phyloP scores from a whole-genome alignment of 1,140 invertebrate species.

The Scaptomyza pallida region DNA sequence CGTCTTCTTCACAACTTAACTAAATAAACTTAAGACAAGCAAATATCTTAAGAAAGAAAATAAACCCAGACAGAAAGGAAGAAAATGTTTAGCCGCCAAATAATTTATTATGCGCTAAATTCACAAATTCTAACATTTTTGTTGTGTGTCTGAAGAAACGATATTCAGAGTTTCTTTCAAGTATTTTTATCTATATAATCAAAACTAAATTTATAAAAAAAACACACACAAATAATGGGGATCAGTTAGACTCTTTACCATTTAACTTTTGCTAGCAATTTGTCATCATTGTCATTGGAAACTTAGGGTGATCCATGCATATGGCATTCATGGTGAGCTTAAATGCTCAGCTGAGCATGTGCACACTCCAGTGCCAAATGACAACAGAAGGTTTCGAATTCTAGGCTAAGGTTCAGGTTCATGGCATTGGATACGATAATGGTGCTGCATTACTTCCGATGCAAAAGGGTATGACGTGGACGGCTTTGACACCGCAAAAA shows the following conservation, averaged over 20 bases:
- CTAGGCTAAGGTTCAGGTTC: slow-evolving; percentile 31
- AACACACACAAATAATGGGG: background rate
- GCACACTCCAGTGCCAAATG: slow-evolving; percentile 15
- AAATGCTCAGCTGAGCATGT: slow-evolving; percentile 21
- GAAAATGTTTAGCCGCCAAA: no score
- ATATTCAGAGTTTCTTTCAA: no score
- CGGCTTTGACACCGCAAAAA: slow-evolving; percentile 2
- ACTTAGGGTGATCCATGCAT: slow-evolving; percentile 5
- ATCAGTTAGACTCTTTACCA: background rate
- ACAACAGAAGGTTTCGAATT: slow-evolving; percentile 28
- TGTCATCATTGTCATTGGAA: slow-evolving; percentile 15
- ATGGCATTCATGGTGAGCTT: background rate
- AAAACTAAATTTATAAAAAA: background rate
- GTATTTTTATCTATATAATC: background rate
- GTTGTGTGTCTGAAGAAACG: background rate
- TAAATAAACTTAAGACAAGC: no score
- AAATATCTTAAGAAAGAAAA: no score
- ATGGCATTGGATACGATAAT: slow-evolving; percentile 12
- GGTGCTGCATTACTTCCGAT: slow-evolving; percentile 36
- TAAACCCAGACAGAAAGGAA: no score
- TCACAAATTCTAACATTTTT: background rate
- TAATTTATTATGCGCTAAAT: background rate
- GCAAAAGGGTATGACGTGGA: slow-evolving; percentile 34
- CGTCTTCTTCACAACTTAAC: no score
- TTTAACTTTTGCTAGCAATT: background rate